Evolutionary conservation across 2,797 vertebrate genomes (phyloP).

Genomic region (Thamnophis elegans): DNA sequence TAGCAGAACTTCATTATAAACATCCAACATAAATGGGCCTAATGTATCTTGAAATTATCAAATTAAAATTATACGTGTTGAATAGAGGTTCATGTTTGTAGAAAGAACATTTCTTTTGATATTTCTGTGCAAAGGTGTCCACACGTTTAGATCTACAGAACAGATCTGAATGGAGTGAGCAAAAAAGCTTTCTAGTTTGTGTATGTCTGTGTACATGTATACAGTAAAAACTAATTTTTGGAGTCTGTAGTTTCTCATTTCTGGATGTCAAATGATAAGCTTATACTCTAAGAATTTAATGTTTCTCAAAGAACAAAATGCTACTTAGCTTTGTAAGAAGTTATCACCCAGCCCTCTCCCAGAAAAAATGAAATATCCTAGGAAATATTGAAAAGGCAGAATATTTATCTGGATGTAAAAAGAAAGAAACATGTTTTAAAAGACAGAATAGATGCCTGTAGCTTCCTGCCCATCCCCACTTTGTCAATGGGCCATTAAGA

Average conservation of each 20-base stretch:
- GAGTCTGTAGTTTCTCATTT: conserved; percentile 41
- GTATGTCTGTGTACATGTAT: not conserved
- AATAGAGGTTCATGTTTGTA: conserved; percentile 67
- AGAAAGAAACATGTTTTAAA: too few species aligned
- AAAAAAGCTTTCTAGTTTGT: conserved; percentile 19
- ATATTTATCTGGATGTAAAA: too few species aligned
- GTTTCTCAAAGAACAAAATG: conserved; percentile 39
- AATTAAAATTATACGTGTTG: conserved; percentile 71
- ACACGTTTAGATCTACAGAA: not conserved
- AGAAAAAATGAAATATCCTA: too few species aligned
- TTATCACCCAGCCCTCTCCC: too few species aligned
- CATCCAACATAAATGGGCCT: too few species aligned
- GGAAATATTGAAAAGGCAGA: too few species aligned
- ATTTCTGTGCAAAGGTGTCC: conserved; percentile 56
- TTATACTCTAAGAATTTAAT: conserved; percentile 42
- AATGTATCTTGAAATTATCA: conserved; percentile 57
- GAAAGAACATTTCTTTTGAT: conserved; percentile 57
- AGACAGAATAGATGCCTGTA: too few species aligned
- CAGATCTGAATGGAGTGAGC: not conserved
- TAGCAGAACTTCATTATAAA: too few species aligned
- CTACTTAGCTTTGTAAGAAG: not conserved
- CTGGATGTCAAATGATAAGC: conserved; percentile 40
- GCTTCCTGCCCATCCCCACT: too few species aligned
- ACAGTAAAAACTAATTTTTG: conserved; percentile 12
- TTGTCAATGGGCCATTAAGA: too few species aligned